Evolutionary conservation across 2,888 invertebrate species (phyloP).

Genomic region (Macropis europaea): DNA sequence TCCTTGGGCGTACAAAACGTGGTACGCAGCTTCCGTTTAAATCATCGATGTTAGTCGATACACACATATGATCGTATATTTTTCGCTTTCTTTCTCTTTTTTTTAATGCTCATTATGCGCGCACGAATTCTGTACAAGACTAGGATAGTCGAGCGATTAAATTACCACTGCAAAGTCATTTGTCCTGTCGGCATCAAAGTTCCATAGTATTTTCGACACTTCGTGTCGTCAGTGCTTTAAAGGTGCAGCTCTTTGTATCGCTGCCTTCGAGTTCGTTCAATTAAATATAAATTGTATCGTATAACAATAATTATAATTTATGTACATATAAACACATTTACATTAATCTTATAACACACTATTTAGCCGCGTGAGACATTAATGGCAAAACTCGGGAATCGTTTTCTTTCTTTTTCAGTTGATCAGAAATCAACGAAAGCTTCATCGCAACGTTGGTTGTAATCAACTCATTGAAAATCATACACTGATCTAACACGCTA

Average conservation of each 20-base stretch:
- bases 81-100: not conserved
- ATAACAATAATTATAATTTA: conserved; percentile 76
- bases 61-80: conserved; percentile 25
- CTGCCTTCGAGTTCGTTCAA: conserved; percentile 41
- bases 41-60: conserved; percentile 22
- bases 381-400: conserved; percentile 16
- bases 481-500: not conserved
- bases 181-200: conserved; percentile 18
- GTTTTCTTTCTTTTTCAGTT: not conserved
- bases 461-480: not conserved
- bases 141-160: conserved; percentile 76
- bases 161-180: conserved; percentile 56
- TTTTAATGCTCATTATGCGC: conserved; percentile 63
- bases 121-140: conserved; percentile 78
- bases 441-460: not conserved
- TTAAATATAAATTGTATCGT: conserved; percentile 61
- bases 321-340: conserved; percentile 79
- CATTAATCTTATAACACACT: conserved; percentile 67
- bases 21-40: conserved; percentile 35
- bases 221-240: conserved; percentile 21
- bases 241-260: conserved; percentile 18
- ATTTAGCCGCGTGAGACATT: conserved; percentile 43
- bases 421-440: conserved; percentile 15
- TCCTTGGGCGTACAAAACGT: conserved; percentile 55
- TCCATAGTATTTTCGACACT: conserved; percentile 23